phyloP scores from a whole-genome alignment of 2,113 vertebrate species.

The Arizona elegans region DNA sequence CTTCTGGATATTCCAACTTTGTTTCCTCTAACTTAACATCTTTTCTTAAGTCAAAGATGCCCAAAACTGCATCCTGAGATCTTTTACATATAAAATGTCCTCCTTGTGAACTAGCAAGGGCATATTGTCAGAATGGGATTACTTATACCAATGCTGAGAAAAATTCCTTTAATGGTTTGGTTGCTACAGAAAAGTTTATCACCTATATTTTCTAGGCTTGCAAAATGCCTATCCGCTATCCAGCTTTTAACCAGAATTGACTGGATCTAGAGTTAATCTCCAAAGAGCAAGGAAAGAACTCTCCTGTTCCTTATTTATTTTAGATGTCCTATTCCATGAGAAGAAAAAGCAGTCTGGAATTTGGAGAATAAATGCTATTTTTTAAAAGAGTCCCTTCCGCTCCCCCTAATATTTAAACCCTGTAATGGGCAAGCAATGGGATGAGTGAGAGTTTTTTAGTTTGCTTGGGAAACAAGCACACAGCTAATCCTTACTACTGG shows the following conservation, averaged over 20 bases:
- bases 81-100: neutral
- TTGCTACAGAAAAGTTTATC: neutral
- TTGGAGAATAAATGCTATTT: neutral
- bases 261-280: neutral
- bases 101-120: neutral
- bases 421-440: neutral
- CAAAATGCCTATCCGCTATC: neutral
- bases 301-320: neutral
- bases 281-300: too few relatives aligned
- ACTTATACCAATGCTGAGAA: neutral
- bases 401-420: constrained; percentile 16
- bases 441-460: neutral
- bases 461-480: neutral
- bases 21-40: neutral
- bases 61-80: neutral
- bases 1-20: neutral
- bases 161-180: neutral
- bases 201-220: neutral
- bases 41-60: neutral
- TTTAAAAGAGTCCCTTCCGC: neutral
- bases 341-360: neutral
- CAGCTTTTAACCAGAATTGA: neutral
- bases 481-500: neutral
- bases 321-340: neutral
- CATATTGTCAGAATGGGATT: neutral